phyloP scores from a whole-genome alignment of 2,113 vertebrate genomes.

The Butorides virescens region DNA sequence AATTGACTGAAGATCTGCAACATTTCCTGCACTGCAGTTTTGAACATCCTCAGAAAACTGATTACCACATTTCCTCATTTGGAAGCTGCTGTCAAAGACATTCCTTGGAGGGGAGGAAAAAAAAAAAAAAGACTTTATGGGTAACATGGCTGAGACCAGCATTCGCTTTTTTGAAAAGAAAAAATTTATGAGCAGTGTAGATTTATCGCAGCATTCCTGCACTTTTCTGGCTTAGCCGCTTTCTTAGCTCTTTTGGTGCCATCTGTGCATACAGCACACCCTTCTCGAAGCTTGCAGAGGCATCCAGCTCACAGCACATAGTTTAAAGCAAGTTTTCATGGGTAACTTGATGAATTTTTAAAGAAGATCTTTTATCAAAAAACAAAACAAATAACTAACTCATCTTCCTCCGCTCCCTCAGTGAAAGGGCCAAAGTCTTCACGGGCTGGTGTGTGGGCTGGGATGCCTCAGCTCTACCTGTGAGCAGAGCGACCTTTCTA shows the following conservation, averaged over 20 bases:
- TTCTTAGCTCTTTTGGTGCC: background rate
- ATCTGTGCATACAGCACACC: background rate
- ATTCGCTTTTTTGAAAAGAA: background rate
- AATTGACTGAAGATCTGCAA: background rate
- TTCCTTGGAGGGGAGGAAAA: background rate
- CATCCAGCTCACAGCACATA: background rate
- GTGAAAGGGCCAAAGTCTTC: background rate
- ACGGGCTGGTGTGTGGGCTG: background rate
- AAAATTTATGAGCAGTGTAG: background rate
- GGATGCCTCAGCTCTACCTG: background rate
- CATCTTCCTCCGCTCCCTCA: background rate
- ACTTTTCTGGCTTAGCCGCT: background rate
- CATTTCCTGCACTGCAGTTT: background rate
- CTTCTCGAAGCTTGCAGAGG: background rate
- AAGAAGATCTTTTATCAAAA: background rate
- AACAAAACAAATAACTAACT: background rate
- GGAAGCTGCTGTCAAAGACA: background rate
- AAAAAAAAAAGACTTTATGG: too few species aligned
- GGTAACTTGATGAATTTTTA: background rate
- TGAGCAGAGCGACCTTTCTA: background rate
- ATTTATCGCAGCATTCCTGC: background rate
- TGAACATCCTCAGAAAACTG: background rate
- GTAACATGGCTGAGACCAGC: background rate
- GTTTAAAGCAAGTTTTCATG: background rate
- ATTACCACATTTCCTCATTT: background rate